Base-by-base conservation (phyloP, 2,113 vertebrate genomes). In the Nansenia antarctica region DNA sequence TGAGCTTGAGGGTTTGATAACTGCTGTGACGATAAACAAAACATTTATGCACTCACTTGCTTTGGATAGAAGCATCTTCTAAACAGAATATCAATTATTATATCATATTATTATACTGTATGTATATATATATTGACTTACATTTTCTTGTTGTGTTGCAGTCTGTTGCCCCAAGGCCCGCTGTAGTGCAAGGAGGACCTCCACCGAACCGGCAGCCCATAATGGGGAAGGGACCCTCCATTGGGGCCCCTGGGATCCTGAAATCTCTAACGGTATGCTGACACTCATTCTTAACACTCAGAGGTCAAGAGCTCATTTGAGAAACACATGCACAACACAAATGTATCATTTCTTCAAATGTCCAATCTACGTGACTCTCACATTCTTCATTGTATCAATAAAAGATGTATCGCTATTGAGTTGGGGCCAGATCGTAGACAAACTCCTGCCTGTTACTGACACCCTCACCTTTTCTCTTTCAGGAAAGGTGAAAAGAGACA, bases 401-500 rank as follows among this genome's bases (percentile, higher is more conserved):
- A 42, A 42, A 2, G 11, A 9, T 14, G 37, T 39, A 3, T 39
- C 9, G 37, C 2, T 39, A 39, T 39, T 42, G 0, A 42, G 5
- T 3, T 14, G 2, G 11, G 2, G 18, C 15, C 39, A 42, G 12
- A 42, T 42, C 2, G 37, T 42, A 42, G 18, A 15, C 39, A 18
- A n/a, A n/a, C n/a, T n/a, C n/a, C n/a, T n/a, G n/a, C n/a, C n/a
- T 42, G 14, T 42, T 42, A 18, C 39, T 42, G 35, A 39, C 14
- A 12, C 11, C 9, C 9, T 12, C 14, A 39, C 55, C 8, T 63
- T 81, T 76, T 77, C 47, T 78, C 62, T 82, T 78, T 5, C 82
- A 90, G 87, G 75, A 27, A 65, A 76, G 77, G 78, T 85, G 52
- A 84, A 71, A 57, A 37, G 12, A 42, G 49, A 58, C 3, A 15